Evolutionary conservation across 2,113 vertebrate genomes (phyloP), one percentile per base, ranked within the genome.

Genomic region (Festucalex cinctus): DNA sequence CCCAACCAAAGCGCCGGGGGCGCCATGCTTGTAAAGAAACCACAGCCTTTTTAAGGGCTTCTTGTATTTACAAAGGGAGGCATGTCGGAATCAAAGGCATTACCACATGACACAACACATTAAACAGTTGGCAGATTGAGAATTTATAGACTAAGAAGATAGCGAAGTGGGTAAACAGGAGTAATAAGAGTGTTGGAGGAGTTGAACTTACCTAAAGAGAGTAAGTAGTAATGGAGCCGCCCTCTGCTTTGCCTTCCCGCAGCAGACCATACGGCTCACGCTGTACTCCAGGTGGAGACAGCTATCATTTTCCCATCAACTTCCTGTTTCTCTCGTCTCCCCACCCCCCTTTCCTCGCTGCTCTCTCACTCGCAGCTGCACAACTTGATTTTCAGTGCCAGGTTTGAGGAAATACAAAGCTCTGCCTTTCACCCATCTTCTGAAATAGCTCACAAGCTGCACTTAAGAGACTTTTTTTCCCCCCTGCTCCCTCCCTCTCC

Each of bases 71-170:
- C 97, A 97, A 95, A 98, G 94, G 73, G 92, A 97, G 95, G 94
- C 94, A 94, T 95, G 96, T 95, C 85, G 91, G 92, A 96, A 99
- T 98, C 96, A 98, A 96, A 98, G 95, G 94, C 92, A 95, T 95
- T 96, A 95, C 96, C 96, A 95, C 93, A 98, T 96, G 95, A 97
- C 96, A 97, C 93, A 95, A 96, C 94, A 92, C 95, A 96, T 96
- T 96, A 98, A 97, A 95, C 95, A 94, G 94, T 92, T 95, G 93
- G 94, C 93, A 91, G 93, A 93, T 92, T 91, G 94, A 94, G 93
- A 87, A 96, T 96, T 96, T 96, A 96, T 94, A 92, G 93, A 92
- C 89, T 83, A 89, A 84, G 91, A 87, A 92, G 90, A 89, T 86
- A 66, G 80, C 91, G 92, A 93, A 92, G 91, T 93, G 92, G 85